Percentiles rank a stretch among this genome's conserved stretches.
These are phyloP conservation scores for Dysdera silvatica DNA, from an alignment of 1,140 invertebrate genomes.

Conservation along the genomic window DNA sequence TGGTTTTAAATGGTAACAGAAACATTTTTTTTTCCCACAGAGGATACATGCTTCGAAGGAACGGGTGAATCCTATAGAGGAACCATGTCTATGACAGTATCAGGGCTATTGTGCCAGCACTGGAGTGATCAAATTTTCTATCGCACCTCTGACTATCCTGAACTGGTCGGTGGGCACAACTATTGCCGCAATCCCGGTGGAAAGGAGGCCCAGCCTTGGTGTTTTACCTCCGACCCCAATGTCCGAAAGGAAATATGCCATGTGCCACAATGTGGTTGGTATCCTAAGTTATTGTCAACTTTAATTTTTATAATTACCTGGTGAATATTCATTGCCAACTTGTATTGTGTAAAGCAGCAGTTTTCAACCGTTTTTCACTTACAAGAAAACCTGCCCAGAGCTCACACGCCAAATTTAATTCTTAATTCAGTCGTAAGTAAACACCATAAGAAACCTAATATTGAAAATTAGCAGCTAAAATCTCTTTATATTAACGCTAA, in stretches of 20 bases:
- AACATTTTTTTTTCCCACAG: conserved; percentile 30
- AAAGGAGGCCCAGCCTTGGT: conserved; percentile 75
- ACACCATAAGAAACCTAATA: too few relatives aligned
- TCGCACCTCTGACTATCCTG: conserved; percentile 56
- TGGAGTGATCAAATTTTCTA: conserved; percentile 72
- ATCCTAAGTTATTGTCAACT: too few relatives aligned
- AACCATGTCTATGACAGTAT: conserved; percentile 57
- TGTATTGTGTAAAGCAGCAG: too few relatives aligned
- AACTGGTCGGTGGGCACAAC: conserved; percentile 79
- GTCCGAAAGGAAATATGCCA: conserved; percentile 62
- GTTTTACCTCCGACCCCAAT: conserved; percentile 54
- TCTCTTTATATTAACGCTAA: too few relatives aligned
- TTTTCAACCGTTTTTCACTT: too few relatives aligned
- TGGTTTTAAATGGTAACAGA: too few relatives aligned
- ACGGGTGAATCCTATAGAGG: conserved; percentile 73
- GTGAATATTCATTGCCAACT: too few relatives aligned
- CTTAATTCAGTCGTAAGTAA: too few relatives aligned
- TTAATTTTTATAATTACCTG: too few relatives aligned
- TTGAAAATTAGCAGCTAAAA: too few relatives aligned
- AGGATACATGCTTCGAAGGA: conserved; percentile 73
- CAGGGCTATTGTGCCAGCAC: conserved; percentile 64
- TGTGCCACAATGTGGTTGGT: conserved; percentile 69
- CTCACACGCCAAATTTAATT: too few relatives aligned
- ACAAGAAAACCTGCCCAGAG: too few relatives aligned
- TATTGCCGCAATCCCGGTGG: conserved; percentile 86